phyloP scores from a whole-genome alignment of 1,140 invertebrate species.

The Orchestia grillus region DNA sequence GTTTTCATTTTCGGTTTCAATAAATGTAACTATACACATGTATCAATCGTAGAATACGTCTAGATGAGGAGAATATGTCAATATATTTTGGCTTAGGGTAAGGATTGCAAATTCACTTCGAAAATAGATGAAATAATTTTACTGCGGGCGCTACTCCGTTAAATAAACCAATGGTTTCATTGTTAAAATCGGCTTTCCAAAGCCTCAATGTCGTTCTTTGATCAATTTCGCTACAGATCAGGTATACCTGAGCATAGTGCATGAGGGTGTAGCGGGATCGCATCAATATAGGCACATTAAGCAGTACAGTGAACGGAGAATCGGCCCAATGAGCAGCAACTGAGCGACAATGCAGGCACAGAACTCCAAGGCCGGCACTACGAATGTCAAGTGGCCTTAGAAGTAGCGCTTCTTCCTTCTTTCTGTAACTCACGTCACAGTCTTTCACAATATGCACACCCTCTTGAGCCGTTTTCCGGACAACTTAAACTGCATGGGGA shows the following conservation, averaged over 20 bases:
- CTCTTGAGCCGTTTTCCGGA: not conserved
- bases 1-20: too few relatives aligned
- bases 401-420: not conserved
- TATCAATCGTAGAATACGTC: too few relatives aligned
- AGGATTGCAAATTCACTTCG: too few relatives aligned
- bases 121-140: too few relatives aligned
- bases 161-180: too few relatives aligned
- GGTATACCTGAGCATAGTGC: not conserved
- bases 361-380: not conserved
- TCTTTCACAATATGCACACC: not conserved
- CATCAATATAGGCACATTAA: not conserved
- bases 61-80: too few relatives aligned
- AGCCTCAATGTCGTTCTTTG: not conserved
- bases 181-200: too few relatives aligned
- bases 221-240: not conserved
- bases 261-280: not conserved
- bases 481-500: not conserved
- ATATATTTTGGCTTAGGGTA: too few relatives aligned
- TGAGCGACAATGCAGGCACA: not conserved
- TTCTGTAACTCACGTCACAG: not conserved
- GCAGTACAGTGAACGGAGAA: not conserved
- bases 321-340: not conserved
- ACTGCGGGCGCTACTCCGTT: too few relatives aligned
- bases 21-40: too few relatives aligned
- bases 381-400: not conserved